A percentile compares a stretch with the other conserved stretches of the same genome.
phyloP scores from a whole-genome alignment of 1,140 invertebrate species.

The Macrosteles quadrilineatus region DNA sequence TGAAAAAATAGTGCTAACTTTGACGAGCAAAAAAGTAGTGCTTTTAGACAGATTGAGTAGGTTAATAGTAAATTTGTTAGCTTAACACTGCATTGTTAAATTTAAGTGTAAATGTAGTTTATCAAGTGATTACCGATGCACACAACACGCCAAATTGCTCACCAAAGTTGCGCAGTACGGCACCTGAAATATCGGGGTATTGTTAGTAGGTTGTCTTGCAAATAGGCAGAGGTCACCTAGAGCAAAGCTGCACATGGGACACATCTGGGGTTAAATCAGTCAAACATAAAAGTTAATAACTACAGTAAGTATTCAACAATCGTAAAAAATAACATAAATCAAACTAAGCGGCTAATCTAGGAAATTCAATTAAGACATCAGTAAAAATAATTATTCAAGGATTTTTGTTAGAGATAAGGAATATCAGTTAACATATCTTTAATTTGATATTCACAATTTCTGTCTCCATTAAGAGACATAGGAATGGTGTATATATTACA shows the following conservation, averaged over 20 bases:
- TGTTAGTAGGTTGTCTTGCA: conserved; percentile 56
- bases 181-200: conserved; percentile 62
- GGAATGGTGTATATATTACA: too few relatives aligned
- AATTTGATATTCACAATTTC: too few relatives aligned
- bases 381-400: too few relatives aligned
- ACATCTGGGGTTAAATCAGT: not conserved
- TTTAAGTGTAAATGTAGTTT: conserved; percentile 24
- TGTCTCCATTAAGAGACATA: too few relatives aligned
- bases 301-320: not conserved
- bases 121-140: conserved; percentile 73
- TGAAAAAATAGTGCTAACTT: not conserved
- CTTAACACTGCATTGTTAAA: conserved; percentile 21
- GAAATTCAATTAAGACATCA: too few relatives aligned
- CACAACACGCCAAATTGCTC: conserved; percentile 89
- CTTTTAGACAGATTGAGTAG: conserved; percentile 4
- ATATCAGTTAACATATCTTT: too few relatives aligned
- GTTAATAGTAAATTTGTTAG: conserved; percentile 13
- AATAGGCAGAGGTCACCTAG: conserved; percentile 35
- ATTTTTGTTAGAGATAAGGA: too few relatives aligned
- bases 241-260: not conserved
- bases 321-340: too few relatives aligned
- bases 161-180: conserved; percentile 85
- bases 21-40: conserved; percentile 20
- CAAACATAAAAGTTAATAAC: not conserved
- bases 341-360: too few relatives aligned